phyloP scores from a whole-genome alignment of 2,888 invertebrate species.

The Sepiola atlantica region DNA sequence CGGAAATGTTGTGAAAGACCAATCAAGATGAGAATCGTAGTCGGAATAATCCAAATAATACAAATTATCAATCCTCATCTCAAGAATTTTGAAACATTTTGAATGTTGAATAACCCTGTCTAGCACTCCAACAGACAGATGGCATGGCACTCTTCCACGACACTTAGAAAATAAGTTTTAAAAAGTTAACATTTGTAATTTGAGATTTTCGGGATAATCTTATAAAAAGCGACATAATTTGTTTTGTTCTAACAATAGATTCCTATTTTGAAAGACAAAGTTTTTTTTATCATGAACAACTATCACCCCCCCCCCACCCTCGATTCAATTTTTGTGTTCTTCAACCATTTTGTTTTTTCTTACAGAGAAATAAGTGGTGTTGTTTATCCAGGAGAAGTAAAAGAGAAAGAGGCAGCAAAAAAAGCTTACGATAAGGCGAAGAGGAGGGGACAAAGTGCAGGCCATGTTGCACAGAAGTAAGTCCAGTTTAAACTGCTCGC shows the following conservation, averaged over 20 bases:
- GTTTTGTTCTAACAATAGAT: not conserved
- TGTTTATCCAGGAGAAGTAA: slow-evolving; percentile 62
- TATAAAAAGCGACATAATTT: not conserved
- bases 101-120: too few species aligned
- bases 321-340: not conserved
- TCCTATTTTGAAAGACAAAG: not conserved
- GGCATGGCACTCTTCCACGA: too few species aligned
- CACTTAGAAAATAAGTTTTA: too few species aligned
- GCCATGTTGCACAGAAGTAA: slow-evolving; percentile 63
- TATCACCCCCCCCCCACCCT: too few species aligned
- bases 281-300: not conserved
- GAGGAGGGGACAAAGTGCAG: slow-evolving; percentile 64
- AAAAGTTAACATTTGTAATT: too few species aligned
- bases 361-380: slow-evolving; percentile 65
- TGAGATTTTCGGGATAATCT: not conserved
- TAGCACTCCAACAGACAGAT: too few species aligned
- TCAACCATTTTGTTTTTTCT: slow-evolving; percentile 38
- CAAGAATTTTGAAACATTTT: too few species aligned
- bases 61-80: too few species aligned
- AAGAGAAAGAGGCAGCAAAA: slow-evolving; percentile 65
- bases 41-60: too few species aligned
- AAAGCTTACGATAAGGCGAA: slow-evolving; percentile 65
- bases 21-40: too few species aligned
- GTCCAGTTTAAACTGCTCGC: not conserved
- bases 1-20: too few species aligned